Evolutionary conservation across 2,888 invertebrate species (phyloP).

Genomic region (Philaethria dido): DNA sequence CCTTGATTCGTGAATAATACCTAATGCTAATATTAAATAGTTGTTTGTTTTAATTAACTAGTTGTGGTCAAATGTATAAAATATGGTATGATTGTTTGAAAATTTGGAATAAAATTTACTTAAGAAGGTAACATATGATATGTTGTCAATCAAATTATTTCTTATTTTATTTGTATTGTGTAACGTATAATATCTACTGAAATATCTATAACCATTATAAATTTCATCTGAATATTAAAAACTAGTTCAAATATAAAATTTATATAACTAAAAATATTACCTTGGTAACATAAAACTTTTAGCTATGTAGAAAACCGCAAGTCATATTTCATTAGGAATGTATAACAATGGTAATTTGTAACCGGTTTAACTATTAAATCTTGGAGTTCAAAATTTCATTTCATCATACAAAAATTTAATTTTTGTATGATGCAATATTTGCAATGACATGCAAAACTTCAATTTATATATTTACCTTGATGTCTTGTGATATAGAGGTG

Average conservation of each 20-base stretch:
- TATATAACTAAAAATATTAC: not conserved
- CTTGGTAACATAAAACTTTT: not conserved
- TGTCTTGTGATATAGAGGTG: constrained; percentile 28
- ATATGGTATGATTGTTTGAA: no score
- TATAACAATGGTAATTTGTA: constrained; percentile 29
- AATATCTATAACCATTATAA: no score
- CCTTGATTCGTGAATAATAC: constrained; percentile 28
- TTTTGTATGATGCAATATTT: constrained; percentile 27
- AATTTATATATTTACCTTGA: constrained; percentile 40
- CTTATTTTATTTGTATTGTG: no score
- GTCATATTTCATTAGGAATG: constrained; percentile 33
- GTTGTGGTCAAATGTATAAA: not conserved
- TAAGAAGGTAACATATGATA: no score
- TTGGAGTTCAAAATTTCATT: no score
- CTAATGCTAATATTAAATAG: constrained; percentile 6
- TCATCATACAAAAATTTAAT: no score
- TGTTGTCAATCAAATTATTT: no score
- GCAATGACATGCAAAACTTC: constrained; percentile 34
- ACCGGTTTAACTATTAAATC: constrained; percentile 23
- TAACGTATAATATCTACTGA: no score
- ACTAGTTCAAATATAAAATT: not conserved
- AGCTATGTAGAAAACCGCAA: constrained; percentile 23
- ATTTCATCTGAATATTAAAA: no score
- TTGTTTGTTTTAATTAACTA: constrained; percentile 9
- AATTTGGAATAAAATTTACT: no score